Conservation (phyloP, 92 coral and sea anemone genomes). For the Porites divaricata region DNA sequence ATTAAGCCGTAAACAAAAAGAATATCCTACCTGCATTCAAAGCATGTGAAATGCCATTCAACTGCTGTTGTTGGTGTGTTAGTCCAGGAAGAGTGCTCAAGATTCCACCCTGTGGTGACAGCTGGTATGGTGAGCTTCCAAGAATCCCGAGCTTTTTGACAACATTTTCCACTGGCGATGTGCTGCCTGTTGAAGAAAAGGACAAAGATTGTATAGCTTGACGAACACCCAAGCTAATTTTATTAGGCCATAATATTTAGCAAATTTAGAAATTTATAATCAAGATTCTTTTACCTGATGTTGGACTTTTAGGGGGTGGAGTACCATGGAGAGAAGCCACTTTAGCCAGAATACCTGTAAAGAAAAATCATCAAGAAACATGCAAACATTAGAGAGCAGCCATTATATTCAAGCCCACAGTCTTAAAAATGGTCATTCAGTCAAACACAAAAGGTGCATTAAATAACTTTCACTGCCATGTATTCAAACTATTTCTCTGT, state of each 20-base stretch:
- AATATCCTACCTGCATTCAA: slow-evolving; percentile 57
- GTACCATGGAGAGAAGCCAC: slow-evolving; percentile 94
- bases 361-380: neutral
- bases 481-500: too few species aligned
- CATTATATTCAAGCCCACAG: too few species aligned
- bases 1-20: neutral
- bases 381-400: too few species aligned
- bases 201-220: neutral
- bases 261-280: neutral
- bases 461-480: too few species aligned
- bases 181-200: slow-evolving; percentile 14
- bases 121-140: slow-evolving; percentile 85
- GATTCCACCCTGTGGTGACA: slow-evolving; percentile 76
- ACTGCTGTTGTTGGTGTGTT: slow-evolving; percentile 68
- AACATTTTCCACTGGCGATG: slow-evolving; percentile 48
- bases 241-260: neutral
- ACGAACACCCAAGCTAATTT: neutral
- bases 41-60: slow-evolving; percentile 60
- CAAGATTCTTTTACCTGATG: slow-evolving; percentile 48
- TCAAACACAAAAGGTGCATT: too few species aligned
- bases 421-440: too few species aligned
- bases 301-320: slow-evolving; percentile 70
- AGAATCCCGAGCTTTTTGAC: slow-evolving; percentile 79
- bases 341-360: slow-evolving; percentile 86
- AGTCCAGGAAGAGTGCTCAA: slow-evolving; percentile 88